These are phyloP conservation scores for Neotoma lepida DNA, from an alignment of 2,113 vertebrate genomes.

Conservation along the genomic window DNA sequence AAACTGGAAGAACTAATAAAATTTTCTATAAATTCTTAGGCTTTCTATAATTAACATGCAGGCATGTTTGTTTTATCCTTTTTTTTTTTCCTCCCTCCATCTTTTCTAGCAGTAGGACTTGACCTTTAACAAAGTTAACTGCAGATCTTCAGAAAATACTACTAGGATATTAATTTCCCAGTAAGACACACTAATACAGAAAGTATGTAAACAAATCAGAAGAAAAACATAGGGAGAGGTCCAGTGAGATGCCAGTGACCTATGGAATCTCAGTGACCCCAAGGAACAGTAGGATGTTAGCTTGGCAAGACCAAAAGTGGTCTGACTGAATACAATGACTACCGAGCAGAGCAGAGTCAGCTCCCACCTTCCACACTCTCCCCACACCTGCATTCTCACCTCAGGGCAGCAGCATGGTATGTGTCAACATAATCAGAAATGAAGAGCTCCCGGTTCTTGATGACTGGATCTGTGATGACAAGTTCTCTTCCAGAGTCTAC, in stretches of 20 bases:
- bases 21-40: neutral
- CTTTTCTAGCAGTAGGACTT: neutral
- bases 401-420: conserved; percentile 97
- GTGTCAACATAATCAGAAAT: conserved; percentile 99
- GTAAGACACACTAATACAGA: neutral
- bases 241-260: neutral
- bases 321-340: neutral
- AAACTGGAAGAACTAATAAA: neutral
- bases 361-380: too few species aligned
- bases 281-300: neutral
- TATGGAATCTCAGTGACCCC: neutral
- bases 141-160: neutral
- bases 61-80: neutral
- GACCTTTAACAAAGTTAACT: neutral
- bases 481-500: conserved; percentile 97
- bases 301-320: too few species aligned
- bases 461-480: conserved; percentile 98
- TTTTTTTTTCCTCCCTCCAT: neutral
- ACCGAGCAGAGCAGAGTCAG: too few species aligned
- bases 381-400: conserved; percentile 83
- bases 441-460: conserved; percentile 99
- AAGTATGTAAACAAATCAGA: neutral
- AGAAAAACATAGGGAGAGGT: neutral
- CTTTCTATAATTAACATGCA: neutral
- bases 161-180: neutral